Conservation (phyloP, 2,113 vertebrate genomes). For the Phalacrocorax pelagicus region DNA sequence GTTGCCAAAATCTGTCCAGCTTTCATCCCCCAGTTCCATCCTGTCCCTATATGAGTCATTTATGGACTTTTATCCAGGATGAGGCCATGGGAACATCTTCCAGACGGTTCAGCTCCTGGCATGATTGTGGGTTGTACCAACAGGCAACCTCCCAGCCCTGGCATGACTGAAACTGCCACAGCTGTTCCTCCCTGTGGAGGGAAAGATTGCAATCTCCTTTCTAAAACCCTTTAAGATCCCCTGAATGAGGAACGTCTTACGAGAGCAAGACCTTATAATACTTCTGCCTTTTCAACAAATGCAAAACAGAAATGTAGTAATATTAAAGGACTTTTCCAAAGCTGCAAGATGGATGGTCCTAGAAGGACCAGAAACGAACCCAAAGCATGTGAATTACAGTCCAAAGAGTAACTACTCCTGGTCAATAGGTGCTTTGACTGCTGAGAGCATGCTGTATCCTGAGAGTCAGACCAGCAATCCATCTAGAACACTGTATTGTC, state of each 20-base stretch:
- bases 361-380: neutral
- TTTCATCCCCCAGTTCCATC: neutral
- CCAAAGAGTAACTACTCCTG: neutral
- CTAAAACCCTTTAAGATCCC: neutral
- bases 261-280: neutral
- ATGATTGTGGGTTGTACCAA: neutral
- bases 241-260: neutral
- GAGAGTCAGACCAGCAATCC: neutral
- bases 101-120: neutral
- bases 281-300: neutral
- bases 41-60: fast-evolving
- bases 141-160: neutral
- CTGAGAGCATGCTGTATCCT: neutral
- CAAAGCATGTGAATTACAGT: neutral
- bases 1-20: neutral
- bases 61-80: neutral
- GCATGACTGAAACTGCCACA: neutral
- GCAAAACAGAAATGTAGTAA: neutral
- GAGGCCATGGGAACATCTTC: neutral
- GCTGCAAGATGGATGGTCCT: neutral
- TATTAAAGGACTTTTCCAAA: neutral
- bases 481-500: neutral
- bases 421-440: neutral
- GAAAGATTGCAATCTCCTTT: neutral
- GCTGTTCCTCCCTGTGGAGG: neutral